These are phyloP conservation scores for Odontomachus brunneus DNA, from an alignment of 1,140 invertebrate species.

Conservation along the genomic window DNA sequence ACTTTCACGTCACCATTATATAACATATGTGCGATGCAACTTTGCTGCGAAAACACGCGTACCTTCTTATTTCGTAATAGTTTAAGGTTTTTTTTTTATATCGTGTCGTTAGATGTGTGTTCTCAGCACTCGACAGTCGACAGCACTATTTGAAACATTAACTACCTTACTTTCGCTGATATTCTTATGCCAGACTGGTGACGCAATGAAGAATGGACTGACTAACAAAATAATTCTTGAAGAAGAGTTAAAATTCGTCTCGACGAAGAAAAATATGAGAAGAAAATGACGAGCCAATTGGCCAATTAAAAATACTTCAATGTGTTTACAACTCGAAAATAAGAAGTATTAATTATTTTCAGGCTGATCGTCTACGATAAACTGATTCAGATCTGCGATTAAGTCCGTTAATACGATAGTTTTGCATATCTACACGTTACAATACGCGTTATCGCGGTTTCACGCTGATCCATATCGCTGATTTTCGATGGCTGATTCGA, in stretches of 20 bases:
- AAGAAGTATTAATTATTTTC: not conserved
- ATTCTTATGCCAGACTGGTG: no score
- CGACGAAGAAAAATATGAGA: not conserved
- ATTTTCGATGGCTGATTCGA: not conserved
- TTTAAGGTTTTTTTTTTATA: constrained; percentile 1
- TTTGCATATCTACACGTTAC: no score
- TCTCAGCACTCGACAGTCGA: not conserved
- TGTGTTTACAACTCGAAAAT: not conserved
- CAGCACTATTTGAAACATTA: not conserved
- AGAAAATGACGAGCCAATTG: not conserved
- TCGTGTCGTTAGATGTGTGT: not conserved
- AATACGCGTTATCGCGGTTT: no score
- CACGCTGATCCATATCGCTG: no score
- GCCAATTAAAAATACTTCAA: not conserved
- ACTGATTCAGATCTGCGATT: not conserved
- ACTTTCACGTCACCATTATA: constrained; percentile 16
- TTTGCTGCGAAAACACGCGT: not conserved
- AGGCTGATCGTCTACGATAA: not conserved
- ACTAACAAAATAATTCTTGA: no score
- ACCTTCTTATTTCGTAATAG: not conserved
- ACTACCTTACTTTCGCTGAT: no score
- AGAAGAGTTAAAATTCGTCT: not conserved
- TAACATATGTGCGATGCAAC: not conserved
- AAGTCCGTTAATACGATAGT: no score
- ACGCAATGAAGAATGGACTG: no score